Evolutionary conservation across 2,797 vertebrate genomes (phyloP), one percentile per base, ranked within the genome.

Genomic region (Megalops cyprinoides): DNA sequence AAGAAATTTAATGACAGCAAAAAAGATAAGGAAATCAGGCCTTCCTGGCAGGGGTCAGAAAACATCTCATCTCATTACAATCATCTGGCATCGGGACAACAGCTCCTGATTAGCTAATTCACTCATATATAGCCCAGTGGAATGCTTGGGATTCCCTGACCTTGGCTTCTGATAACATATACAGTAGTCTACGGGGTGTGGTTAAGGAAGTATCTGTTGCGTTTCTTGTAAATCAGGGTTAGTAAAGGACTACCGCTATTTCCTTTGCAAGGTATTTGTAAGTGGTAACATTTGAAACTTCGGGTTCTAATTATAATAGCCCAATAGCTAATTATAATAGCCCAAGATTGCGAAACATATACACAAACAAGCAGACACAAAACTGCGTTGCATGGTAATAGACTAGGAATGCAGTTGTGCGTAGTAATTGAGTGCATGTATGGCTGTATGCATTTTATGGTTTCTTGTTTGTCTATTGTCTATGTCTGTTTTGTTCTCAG

Each of bases 121-220:
- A 34, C 56, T 60, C 28, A 67, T 25, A 56, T 42, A 4, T 6
- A 49, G 44, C 67, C 60, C 60, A 37, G n/a, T 67, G 58, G 34
- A 78, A 78, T 67, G 58, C 46, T 60, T n/a, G 12, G 31, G 49
- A 67, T 78, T 78, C 56, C 8, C 56, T 25, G 56, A 7, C n/a
- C 56, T 60, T 60, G 25, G 56, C 56, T 60, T 1, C 28, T 25
- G 25, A 60, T 60, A 25, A 60, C 20, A 10, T 28, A 58, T 25
- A 5, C 56, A 58, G 56, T 25, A 58, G 56, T 10, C 56, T 58
- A 58, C n/a, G 20, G 20, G 55, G 5, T 9, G 28, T 12, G 7
- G 58, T 12, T 12, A 62, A 31, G 25, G 58, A 31, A 5, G 55
- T n/a, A 58, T n/a, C 23, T n/a, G 23, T 9, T 34, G 58, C 58